Percentiles rank a stretch among this genome's conserved stretches.
Evolutionary conservation across 2,797 vertebrate species (phyloP).

Genomic region (Periophthalmus magnuspinnatus): DNA sequence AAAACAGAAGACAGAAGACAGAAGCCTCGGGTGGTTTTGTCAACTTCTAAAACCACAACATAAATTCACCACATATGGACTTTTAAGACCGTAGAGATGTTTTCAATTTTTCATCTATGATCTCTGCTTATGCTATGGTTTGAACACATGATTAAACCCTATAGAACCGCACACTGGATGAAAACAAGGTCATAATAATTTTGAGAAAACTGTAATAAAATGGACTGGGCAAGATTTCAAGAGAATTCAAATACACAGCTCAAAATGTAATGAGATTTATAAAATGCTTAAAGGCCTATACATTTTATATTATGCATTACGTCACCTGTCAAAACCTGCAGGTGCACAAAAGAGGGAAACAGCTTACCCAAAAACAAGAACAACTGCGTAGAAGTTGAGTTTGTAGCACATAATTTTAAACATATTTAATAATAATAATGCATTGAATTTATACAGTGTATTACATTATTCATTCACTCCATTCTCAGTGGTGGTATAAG

Average conservation of each 20-base stretch:
- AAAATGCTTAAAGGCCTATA: neutral
- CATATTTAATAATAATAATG: too few species aligned
- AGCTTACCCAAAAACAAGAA: neutral
- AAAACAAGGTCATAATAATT: neutral
- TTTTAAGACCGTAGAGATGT: too few species aligned
- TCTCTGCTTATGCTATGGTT: neutral
- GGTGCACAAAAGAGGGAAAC: neutral
- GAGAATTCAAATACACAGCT: too few species aligned
- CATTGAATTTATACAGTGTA: too few species aligned
- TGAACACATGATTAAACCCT: neutral
- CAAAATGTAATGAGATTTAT: too few species aligned
- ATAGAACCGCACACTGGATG: neutral
- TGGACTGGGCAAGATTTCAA: neutral
- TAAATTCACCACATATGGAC: slow-evolving; percentile 1
- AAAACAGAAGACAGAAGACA: neutral
- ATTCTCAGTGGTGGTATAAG: too few species aligned
- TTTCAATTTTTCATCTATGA: neutral
- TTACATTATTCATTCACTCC: too few species aligned
- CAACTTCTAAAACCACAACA: too few species aligned
- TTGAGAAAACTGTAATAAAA: neutral
- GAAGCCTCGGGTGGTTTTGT: neutral
- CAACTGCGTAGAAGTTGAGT: too few species aligned
- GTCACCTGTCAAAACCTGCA: neutral
- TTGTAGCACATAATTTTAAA: too few species aligned
- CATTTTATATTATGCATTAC: neutral